Conservation (phyloP, 2,888 invertebrate species). For the Leptinotarsa juncta region DNA sequence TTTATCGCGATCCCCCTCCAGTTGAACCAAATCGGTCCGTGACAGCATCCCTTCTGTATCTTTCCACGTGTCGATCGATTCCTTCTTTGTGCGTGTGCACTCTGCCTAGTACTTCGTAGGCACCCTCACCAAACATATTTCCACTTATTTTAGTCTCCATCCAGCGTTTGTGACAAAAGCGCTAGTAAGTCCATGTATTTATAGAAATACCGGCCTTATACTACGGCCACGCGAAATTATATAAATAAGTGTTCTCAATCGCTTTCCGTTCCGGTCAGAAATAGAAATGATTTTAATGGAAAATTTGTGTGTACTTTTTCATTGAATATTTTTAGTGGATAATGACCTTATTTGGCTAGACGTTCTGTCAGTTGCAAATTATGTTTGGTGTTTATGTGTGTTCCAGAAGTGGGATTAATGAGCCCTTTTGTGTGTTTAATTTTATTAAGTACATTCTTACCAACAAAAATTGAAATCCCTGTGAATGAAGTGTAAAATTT, state of each 20-base stretch:
- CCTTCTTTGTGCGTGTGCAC: conserved; percentile 4
- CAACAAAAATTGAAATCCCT: not conserved
- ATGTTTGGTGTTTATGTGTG: not conserved
- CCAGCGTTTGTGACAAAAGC: conserved; percentile 23
- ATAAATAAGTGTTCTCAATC: conserved; percentile 43
- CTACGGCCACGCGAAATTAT: conserved; percentile 40
- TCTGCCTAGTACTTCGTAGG: not conserved
- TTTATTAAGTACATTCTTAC: not conserved
- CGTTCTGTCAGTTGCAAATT: not conserved
- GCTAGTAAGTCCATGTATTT: conserved; percentile 42
- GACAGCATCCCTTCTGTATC: conserved; percentile 15
- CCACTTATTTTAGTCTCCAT: conserved; percentile 30
- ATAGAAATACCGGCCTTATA: conserved; percentile 37
- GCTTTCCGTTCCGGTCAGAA: conserved; percentile 30
- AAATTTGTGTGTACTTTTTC: not conserved
- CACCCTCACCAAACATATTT: conserved; percentile 26
- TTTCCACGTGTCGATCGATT: conserved; percentile 6
- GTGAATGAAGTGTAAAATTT: not conserved
- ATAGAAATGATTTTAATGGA: conserved; percentile 24
- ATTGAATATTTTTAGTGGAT: not conserved
- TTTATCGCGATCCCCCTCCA: not conserved
- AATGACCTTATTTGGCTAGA: not conserved
- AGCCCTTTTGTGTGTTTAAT: not conserved
- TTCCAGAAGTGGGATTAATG: not conserved
- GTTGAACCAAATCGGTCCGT: not conserved